phyloP scores from a whole-genome alignment of 2,888 invertebrate genomes.

The Maniola hyperantus region DNA sequence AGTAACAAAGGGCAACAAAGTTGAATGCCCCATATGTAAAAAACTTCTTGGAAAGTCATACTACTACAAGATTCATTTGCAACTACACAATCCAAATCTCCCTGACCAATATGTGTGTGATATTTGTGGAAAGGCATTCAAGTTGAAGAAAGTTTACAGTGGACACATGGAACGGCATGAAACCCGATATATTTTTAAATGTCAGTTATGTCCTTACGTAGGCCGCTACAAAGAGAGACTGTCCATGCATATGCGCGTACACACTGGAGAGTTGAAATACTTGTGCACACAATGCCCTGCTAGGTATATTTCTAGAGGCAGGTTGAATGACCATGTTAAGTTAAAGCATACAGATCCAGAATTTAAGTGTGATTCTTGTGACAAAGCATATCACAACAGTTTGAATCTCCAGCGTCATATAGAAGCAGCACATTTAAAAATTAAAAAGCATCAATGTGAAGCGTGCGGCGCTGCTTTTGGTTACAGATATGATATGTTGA shows the following conservation, averaged over 20 bases:
- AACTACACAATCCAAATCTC: constrained; percentile 52
- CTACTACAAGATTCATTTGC: constrained; percentile 45
- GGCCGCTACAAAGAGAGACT: constrained; percentile 49
- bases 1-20: constrained; percentile 23
- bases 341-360: constrained; percentile 10
- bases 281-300: constrained; percentile 57
- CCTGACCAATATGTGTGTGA: constrained; percentile 53
- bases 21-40: not conserved
- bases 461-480: not conserved
- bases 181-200: constrained; percentile 4
- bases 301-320: constrained; percentile 54
- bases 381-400: not conserved
- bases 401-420: constrained; percentile 10
- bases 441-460: constrained; percentile 7
- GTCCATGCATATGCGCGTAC: constrained; percentile 51
- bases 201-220: constrained; percentile 42
- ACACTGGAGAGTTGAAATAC: constrained; percentile 53
- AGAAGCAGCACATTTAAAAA: not conserved
- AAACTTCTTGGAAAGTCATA: constrained; percentile 37
- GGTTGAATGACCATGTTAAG: constrained; percentile 32
- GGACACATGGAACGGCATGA: constrained; percentile 51
- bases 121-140: constrained; percentile 52
- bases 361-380: not conserved
- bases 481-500: not conserved
- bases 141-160: constrained; percentile 51